phyloP scores from a whole-genome alignment of 2,113 vertebrate genomes.

The Aspidoscelis tigris region DNA sequence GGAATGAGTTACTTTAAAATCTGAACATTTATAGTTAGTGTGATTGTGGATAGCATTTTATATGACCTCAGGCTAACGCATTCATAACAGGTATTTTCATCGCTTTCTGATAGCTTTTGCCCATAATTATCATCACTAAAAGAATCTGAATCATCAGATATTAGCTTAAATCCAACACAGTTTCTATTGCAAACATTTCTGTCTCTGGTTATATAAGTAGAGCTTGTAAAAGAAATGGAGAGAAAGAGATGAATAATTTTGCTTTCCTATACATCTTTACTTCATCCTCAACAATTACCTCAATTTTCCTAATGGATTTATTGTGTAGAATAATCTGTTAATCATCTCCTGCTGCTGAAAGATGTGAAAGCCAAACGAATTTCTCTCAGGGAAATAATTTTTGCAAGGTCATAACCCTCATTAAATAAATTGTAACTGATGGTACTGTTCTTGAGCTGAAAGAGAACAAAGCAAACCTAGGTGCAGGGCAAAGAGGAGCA shows the following conservation, averaged over 20 bases:
- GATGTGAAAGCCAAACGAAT: constrained; percentile 40
- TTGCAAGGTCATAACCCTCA: constrained; percentile 47
- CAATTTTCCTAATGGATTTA: constrained; percentile 40
- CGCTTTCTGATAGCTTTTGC: constrained; percentile 24
- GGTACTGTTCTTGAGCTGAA: constrained; percentile 17
- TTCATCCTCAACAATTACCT: constrained; percentile 69
- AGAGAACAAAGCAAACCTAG: neutral
- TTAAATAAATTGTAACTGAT: neutral
- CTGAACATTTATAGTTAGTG: neutral
- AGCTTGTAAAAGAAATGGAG: constrained; percentile 13
- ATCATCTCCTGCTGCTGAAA: constrained; percentile 37
- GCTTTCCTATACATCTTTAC: constrained; percentile 57
- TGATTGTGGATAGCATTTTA: neutral
- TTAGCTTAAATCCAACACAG: constrained; percentile 14
- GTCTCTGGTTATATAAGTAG: constrained; percentile 40
- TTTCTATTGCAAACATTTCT: constrained; percentile 12
- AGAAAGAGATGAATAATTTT: constrained; percentile 1
- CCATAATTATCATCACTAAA: neutral
- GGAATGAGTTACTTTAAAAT: constrained; percentile 6
- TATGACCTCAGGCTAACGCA: neutral
- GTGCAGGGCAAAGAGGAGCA: neutral
- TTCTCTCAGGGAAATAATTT: constrained; percentile 48
- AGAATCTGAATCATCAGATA: neutral
- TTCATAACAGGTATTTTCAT: neutral
- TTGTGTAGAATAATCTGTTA: constrained; percentile 46